Conservation (phyloP, 2,797 vertebrate genomes). For the Rhyacichthys aspro region DNA sequence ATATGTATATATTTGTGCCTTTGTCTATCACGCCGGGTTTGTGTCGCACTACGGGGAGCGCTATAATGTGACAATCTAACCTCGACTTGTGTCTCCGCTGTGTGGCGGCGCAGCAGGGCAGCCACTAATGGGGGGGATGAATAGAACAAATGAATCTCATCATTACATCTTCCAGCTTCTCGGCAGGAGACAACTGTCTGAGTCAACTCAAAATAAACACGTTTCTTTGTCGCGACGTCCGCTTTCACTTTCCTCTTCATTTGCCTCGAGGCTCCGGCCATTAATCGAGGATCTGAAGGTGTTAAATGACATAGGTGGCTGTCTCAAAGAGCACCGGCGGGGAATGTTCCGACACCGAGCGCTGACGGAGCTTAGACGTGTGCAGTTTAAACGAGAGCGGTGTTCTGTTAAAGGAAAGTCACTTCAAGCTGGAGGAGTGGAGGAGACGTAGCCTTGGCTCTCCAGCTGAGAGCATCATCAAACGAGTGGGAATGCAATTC, state of each 20-base stretch:
- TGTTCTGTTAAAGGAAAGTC: not conserved
- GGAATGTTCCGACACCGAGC: not conserved
- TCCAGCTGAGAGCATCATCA: not conserved
- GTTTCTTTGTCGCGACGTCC: constrained; percentile 28
- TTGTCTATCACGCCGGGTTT: constrained; percentile 12
- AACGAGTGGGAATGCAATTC: not conserved
- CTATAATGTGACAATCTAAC: constrained; percentile 38
- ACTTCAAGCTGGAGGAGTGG: constrained; percentile 4
- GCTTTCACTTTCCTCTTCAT: constrained; percentile 21
- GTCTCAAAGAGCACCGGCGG: constrained; percentile 8
- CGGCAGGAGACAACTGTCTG: no score
- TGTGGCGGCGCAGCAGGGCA: constrained; percentile 36
- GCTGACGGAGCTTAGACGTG: constrained; percentile 12
- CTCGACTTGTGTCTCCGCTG: constrained; percentile 32
- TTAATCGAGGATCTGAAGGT: constrained; percentile 12
- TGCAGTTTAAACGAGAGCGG: constrained; percentile 12
- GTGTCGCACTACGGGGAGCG: constrained; percentile 21
- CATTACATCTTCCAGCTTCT: constrained; percentile 47
- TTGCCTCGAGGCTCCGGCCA: constrained; percentile 22
- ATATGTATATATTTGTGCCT: constrained; percentile 20
- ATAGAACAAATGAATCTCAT: constrained; percentile 58
- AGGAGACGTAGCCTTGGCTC: not conserved
- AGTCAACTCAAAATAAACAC: constrained; percentile 59
- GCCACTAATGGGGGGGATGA: constrained; percentile 50
- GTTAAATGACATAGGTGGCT: constrained; percentile 17